These are phyloP conservation scores for Anoura caudifer DNA, from an alignment of 2,113 vertebrate genomes.

Conservation along the genomic window DNA sequence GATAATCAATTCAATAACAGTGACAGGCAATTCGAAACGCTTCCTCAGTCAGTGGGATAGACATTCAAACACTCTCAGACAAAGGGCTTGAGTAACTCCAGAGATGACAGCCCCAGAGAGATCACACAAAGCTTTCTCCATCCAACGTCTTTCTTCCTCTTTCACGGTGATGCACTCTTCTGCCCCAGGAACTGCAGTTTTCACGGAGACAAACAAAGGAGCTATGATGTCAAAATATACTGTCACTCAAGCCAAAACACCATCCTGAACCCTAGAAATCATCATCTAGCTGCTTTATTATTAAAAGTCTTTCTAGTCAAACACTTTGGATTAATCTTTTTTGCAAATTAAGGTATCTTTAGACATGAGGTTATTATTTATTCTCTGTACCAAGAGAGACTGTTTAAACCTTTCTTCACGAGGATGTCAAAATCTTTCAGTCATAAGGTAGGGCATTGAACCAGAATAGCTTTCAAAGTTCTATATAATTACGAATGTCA, in stretches of 20 bases:
- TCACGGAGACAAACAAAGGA: not conserved
- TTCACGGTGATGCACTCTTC: not conserved
- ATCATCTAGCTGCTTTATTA: not conserved
- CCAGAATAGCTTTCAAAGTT: constrained; percentile 34
- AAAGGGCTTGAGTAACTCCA: not conserved
- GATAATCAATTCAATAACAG: not conserved
- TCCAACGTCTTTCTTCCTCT: not conserved
- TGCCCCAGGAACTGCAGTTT: not conserved
- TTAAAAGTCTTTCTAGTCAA: not conserved
- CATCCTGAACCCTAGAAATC: not conserved
- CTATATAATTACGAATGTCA: not conserved
- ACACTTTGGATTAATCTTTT: not conserved
- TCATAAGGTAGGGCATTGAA: constrained; percentile 23
- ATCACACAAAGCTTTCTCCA: not conserved
- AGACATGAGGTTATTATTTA: constrained; percentile 40
- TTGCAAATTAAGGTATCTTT: not conserved
- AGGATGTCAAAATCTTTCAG: constrained; percentile 37
- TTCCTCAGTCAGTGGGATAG: not conserved
- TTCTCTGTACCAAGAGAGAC: not conserved
- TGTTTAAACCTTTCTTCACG: constrained; percentile 5
- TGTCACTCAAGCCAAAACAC: not conserved
- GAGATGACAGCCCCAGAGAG: not conserved
- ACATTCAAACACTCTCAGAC: not conserved
- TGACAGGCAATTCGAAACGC: not conserved
- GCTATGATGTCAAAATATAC: not conserved